A percentile compares a stretch with the other conserved stretches of the same genome.
Conservation (phyloP, 23 tunicate genomes). For the Halocynthia roretzi region DNA sequence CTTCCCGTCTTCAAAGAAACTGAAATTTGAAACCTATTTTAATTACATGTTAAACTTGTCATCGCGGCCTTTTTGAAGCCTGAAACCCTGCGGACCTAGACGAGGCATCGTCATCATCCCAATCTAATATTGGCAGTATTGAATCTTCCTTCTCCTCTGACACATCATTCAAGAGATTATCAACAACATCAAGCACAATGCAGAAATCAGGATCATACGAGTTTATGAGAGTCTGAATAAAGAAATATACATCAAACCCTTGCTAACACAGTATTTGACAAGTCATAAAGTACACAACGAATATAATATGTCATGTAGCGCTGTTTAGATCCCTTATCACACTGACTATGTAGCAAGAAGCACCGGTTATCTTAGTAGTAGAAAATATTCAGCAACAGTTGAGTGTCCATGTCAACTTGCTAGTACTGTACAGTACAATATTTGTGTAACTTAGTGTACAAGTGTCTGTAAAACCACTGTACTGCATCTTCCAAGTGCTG, state of each 20-base stretch:
- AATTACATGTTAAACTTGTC: background rate
- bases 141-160: background rate
- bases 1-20: background rate
- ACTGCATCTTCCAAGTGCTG: too few relatives aligned
- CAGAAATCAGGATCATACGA: constrained; percentile 2
- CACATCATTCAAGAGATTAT: background rate
- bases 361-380: too few relatives aligned
- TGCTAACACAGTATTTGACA: too few relatives aligned
- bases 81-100: background rate
- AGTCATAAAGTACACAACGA: too few relatives aligned
- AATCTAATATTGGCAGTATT: background rate
- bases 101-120: background rate
- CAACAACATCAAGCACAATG: constrained; percentile 8
- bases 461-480: too few relatives aligned
- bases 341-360: too few relatives aligned
- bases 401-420: too few relatives aligned
- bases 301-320: too few relatives aligned
- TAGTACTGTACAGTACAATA: too few relatives aligned
- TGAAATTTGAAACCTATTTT: background rate
- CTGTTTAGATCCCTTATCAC: too few relatives aligned
- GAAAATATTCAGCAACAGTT: too few relatives aligned
- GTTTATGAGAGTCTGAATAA: background rate
- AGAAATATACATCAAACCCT: background rate
- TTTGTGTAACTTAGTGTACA: too few relatives aligned
- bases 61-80: background rate